Base-by-base conservation (phyloP, 2,113 vertebrate species). In the Pantherophis guttatus region DNA sequence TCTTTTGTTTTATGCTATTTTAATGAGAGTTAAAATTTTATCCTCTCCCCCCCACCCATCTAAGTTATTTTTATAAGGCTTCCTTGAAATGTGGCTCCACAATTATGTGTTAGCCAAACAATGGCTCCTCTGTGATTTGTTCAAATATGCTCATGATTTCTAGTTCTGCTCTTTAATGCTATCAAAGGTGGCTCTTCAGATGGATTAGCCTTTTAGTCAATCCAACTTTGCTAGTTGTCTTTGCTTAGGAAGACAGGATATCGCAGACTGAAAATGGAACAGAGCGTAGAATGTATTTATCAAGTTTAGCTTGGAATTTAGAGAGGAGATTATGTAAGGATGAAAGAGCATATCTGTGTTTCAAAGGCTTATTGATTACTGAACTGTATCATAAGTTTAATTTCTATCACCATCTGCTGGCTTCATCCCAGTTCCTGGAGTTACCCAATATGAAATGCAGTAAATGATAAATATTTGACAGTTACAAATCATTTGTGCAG, bases 391-490 rank as follows among this genome's bases (percentile, higher is more conserved):
- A 96, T 96, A 95, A 96, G 95, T 94, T 97, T 97, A 96, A 97
- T 97, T 97, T 97, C 96, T 96, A 94, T 94, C 89, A 95, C 97
- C 97, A 97, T 96, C 97, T 97, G 97, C 93, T 96, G 96, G 93
- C 95, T 95, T 93, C 91, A 95, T 96, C 95, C 94, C 89, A 92
- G 94, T 96, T 97, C 96, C 96, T 96, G 95, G 93, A 95, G 95
- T 97, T 96, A 91, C 93, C 93, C 97, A 96, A 88, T 96, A 97
- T 96, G 96, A 96, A 95, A 93, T 95, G 91, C 96, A 96, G 94
- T 95, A 96, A 97, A 96, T 97, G 94, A 96, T 97, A 96, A 97
- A 97, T 95, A 94, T 96, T 96, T 97, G 97, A 97, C 97, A 95
- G 94, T 96, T 97, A 97, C 95, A 97, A 96, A 97, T 96, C 1